These are phyloP conservation scores for Apamea sordens DNA, from an alignment of 2,888 invertebrate species.

Conservation along the genomic window DNA sequence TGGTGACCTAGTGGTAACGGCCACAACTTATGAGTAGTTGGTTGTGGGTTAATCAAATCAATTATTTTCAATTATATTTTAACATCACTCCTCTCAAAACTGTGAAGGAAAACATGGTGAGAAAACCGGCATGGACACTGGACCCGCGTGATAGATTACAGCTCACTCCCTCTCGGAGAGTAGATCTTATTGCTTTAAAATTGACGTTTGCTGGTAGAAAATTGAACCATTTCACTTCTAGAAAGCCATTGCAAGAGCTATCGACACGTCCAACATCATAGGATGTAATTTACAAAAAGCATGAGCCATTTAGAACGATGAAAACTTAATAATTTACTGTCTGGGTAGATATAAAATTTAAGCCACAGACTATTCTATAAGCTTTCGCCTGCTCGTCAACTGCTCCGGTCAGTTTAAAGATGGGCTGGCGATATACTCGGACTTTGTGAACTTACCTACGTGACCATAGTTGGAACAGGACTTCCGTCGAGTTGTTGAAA, in stretches of 20 bases:
- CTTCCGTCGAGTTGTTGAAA: conserved; percentile 22
- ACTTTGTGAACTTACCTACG: conserved; percentile 53
- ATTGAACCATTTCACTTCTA: background rate
- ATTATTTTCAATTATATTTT: no score
- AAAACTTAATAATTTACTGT: conserved; percentile 21
- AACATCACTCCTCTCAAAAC: no score
- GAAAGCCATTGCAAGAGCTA: background rate
- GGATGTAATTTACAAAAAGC: background rate
- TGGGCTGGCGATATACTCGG: conserved; percentile 45
- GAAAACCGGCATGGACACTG: no score
- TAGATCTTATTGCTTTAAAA: background rate
- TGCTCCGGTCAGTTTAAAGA: conserved; percentile 38
- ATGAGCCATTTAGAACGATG: background rate
- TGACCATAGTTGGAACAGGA: conserved; percentile 63
- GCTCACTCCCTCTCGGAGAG: no score
- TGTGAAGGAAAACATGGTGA: no score
- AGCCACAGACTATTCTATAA: conserved; percentile 15
- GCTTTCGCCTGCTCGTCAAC: conserved; percentile 22
- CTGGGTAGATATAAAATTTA: conserved; percentile 17
- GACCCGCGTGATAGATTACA: no score
- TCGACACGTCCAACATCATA: conserved; percentile 3
- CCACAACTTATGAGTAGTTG: no score
- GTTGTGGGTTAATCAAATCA: no score
- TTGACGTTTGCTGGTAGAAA: background rate
- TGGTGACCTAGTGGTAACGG: no score